phyloP scores from a whole-genome alignment of 1,140 invertebrate species.

The Aphelenchoides besseyi region DNA sequence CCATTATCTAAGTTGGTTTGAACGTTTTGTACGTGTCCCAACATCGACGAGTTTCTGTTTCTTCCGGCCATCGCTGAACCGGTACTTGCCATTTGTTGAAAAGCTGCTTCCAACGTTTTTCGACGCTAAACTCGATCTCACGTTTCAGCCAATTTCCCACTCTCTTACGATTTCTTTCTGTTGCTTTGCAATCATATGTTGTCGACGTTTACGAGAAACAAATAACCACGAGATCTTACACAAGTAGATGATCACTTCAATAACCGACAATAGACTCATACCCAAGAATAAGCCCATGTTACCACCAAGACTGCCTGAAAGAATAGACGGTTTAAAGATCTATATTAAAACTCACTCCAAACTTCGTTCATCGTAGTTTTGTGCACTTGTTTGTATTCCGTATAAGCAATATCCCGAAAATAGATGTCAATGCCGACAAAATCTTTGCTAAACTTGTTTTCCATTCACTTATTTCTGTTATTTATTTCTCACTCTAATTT shows the following conservation, averaged over 20 bases:
- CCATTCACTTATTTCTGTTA: neutral
- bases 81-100: slow-evolving; percentile 4
- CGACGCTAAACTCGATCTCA: neutral
- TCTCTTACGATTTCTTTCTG: neutral
- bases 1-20: neutral
- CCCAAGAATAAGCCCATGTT: slow-evolving; percentile 62
- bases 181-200: slow-evolving; percentile 42
- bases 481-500: slow-evolving; percentile 36
- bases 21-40: neutral
- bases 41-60: neutral
- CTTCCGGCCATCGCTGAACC: neutral
- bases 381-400: slow-evolving; percentile 58
- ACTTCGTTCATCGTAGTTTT: slow-evolving; percentile 48
- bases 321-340: neutral
- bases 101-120: neutral
- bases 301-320: slow-evolving; percentile 54
- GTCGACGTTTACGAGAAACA: slow-evolving; percentile 50
- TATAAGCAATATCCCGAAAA: slow-evolving; percentile 59
- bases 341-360: slow-evolving; percentile 25
- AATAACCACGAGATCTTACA: slow-evolving; percentile 56
- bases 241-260: slow-evolving; percentile 52
- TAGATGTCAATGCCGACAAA: slow-evolving; percentile 59
- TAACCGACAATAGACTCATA: slow-evolving; percentile 54
- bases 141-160: neutral
- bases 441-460: slow-evolving; percentile 53